Percentiles rank a stretch among this genome's conserved stretches.
phyloP scores from a whole-genome alignment of 2,113 vertebrate genomes.

The Oreochromis niloticus region DNA sequence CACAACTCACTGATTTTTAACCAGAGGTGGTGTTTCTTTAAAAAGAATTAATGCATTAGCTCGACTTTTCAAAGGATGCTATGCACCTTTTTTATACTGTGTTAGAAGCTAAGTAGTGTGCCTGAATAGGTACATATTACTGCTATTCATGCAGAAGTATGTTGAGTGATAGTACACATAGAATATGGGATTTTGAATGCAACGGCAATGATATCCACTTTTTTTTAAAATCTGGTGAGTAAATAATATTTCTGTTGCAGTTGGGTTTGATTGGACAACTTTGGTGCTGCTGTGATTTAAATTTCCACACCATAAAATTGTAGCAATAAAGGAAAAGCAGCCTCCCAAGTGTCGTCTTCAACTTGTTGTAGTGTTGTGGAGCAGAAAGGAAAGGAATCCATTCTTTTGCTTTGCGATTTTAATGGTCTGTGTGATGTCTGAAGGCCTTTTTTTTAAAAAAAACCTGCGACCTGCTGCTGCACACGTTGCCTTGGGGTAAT shows the following conservation, averaged over 20 bases:
- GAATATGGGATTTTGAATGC: background rate
- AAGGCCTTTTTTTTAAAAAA: background rate
- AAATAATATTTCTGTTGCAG: background rate
- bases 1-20: background rate
- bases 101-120: background rate
- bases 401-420: background rate
- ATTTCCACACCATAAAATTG: background rate
- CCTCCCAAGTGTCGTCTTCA: background rate
- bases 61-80: background rate
- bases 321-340: background rate
- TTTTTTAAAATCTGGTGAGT: background rate
- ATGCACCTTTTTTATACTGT: background rate
- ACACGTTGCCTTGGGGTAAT: conserved; percentile 28
- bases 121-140: background rate
- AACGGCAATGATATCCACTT: background rate
- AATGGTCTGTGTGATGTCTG: background rate
- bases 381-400: background rate
- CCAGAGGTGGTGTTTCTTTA: background rate
- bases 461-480: background rate
- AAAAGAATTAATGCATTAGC: background rate
- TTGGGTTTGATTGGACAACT: background rate
- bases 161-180: background rate
- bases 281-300: background rate
- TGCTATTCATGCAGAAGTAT: background rate
- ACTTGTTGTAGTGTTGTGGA: background rate